A percentile compares a stretch with the other conserved stretches of the same genome.
Conservation (phyloP, 2,113 vertebrate species). For the Drymodes brunneopygia region DNA sequence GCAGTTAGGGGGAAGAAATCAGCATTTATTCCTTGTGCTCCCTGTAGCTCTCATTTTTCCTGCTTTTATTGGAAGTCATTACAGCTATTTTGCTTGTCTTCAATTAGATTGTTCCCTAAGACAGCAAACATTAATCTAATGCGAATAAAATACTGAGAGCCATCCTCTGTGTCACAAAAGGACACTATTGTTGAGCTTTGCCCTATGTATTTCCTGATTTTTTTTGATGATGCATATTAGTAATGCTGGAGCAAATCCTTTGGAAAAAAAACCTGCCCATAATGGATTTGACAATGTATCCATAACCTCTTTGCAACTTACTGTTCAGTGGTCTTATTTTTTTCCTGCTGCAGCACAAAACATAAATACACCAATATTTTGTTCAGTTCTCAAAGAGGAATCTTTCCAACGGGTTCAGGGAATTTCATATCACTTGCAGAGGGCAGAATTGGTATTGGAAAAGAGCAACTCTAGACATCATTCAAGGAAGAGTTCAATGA, state of each 20-base stretch:
- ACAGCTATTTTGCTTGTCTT: background rate
- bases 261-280: background rate
- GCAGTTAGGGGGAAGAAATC: background rate
- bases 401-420: background rate
- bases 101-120: background rate
- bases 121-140: background rate
- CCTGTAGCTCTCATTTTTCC: background rate
- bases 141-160: background rate
- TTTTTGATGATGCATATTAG: background rate
- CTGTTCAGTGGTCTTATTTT: background rate
- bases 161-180: background rate
- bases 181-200: background rate
- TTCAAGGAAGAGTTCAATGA: background rate
- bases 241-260: background rate
- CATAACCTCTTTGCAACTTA: background rate
- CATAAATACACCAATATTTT: background rate
- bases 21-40: background rate
- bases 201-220: background rate
- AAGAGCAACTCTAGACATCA: background rate
- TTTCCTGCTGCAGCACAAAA: background rate
- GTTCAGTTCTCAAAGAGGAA: background rate
- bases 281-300: background rate
- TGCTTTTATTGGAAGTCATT: background rate
- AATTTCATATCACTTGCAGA: background rate
- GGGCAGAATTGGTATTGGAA: fast-evolving